Evolutionary conservation across 2,113 vertebrate species (phyloP), one percentile per base, ranked within the genome.

Genomic region (Bagarius yarrelli): DNA sequence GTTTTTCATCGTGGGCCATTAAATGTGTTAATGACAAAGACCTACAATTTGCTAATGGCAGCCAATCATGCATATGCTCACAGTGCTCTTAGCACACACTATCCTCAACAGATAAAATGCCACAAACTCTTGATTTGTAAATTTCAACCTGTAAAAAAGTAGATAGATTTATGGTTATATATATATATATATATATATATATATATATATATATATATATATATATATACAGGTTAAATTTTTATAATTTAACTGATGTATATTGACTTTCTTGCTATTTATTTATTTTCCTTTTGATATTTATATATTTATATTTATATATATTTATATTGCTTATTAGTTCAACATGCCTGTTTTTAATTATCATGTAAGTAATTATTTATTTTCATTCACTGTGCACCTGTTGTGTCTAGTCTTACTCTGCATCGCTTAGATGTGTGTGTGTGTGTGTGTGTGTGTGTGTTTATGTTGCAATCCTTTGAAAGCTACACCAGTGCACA

Each of bases 21-120:
- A 75, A 81, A 55, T 56, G 18, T 47, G 59, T 74, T 74, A 74
- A 57, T 75, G 73, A 44, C 32, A 36, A 8, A n/a, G n/a, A 76
- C 56, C n/a, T 30, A 40, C n/a, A 76, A 44, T 71, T 52, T 50
- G 69, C 25, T 71, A 52, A 70, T 67, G 64, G 34, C 19, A 40
- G 8, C n/a, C 3, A 6, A 3, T 40, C 36, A 40, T 6, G 6
- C 6, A 40, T 6, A 40, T 40, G 36, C 5, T 5, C 32, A 36
- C 61, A 44, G 2, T 25, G 66, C 1, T 47, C 13, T 69, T 69
- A 5, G 15, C 5, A 69, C 34, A 67, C 19, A 44, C 21, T 70
- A 8, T 25, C 23, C 64, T 34, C 18, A 5, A 13, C 11, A 44
- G 12, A 67, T 3, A 25, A 40, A 44, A 1, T n/a, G 4, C 13